Evolutionary conservation across 2,888 invertebrate genomes (phyloP).

Genomic region (Pyralis farinalis): DNA sequence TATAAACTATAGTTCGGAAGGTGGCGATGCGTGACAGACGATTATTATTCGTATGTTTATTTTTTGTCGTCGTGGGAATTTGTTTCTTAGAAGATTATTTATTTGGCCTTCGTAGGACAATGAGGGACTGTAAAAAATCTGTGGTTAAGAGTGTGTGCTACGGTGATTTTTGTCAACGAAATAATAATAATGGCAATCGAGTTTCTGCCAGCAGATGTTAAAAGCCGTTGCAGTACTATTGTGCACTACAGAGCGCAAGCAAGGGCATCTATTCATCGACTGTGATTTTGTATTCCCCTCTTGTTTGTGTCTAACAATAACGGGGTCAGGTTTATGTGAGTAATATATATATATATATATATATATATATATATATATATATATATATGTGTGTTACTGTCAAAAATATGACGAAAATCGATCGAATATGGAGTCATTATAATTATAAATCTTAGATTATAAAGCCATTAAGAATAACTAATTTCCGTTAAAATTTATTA

Average conservation of each 20-base stretch:
- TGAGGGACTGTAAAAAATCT: conserved; percentile 4
- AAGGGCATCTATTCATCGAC: conserved; percentile 48
- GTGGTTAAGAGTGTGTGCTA: background rate
- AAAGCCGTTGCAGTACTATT: conserved; percentile 76
- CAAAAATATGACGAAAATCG: no score
- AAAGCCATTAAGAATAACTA: no score
- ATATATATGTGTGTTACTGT: no score
- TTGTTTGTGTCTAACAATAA: conserved; percentile 28
- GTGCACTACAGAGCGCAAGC: conserved; percentile 38
- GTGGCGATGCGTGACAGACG: conserved; percentile 59
- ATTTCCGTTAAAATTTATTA: no score
- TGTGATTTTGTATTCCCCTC: conserved; percentile 67
- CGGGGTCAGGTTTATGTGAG: conserved; percentile 2
- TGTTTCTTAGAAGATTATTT: conserved; percentile 9
- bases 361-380: no score
- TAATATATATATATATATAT: no score
- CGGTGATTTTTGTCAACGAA: conserved; percentile 20
- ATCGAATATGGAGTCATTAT: no score
- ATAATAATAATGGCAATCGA: conserved; percentile 40
- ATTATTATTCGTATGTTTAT: conserved; percentile 48
- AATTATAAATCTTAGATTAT: no score
- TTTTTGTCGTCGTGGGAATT: conserved; percentile 56
- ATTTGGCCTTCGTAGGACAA: background rate
- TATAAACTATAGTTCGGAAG: conserved; percentile 45
- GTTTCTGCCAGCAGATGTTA: conserved; percentile 61